phyloP scores from a whole-genome alignment of 2,888 invertebrate species.

The Spicauda simplicius region DNA sequence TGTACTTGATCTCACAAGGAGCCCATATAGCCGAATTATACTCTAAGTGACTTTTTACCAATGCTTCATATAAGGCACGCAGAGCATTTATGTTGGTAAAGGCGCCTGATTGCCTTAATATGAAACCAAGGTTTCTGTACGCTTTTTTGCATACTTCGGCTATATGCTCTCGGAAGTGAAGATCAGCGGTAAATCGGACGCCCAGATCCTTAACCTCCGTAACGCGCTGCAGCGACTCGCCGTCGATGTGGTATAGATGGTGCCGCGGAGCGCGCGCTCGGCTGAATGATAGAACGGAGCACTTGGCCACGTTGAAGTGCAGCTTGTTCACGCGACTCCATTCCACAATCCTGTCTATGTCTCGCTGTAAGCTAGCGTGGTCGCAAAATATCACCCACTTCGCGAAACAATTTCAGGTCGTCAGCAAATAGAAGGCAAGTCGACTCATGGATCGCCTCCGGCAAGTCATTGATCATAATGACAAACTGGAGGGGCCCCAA shows the following conservation, averaged over 20 bases:
- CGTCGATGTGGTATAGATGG: constrained; percentile 3
- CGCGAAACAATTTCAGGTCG: no score
- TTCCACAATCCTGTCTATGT: no score
- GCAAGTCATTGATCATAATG: constrained; percentile 10
- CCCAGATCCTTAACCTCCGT: constrained; percentile 4
- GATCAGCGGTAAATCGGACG: constrained; percentile 4
- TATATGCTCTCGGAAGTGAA: constrained; percentile 27
- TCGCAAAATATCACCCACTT: constrained; percentile 2
- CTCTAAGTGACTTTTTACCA: no score
- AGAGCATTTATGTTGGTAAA: constrained; percentile 17
- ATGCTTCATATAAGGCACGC: no score
- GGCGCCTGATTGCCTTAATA: no score
- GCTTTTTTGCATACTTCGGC: constrained; percentile 29
- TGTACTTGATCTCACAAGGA: constrained; percentile 33
- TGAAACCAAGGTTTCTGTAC: no score
- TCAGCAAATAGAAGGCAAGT: constrained; percentile 13
- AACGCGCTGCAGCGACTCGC: neutral
- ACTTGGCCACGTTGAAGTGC: no score
- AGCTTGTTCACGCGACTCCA: no score
- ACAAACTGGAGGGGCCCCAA: no score
- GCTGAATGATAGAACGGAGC: no score
- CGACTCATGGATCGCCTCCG: constrained; percentile 12
- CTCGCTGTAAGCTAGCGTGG: neutral
- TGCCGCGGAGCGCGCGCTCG: neutral
- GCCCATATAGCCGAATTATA: constrained; percentile 36